These are phyloP conservation scores for Platyrinchus mystaceus DNA, from an alignment of 2,797 vertebrate genomes.

Conservation along the genomic window DNA sequence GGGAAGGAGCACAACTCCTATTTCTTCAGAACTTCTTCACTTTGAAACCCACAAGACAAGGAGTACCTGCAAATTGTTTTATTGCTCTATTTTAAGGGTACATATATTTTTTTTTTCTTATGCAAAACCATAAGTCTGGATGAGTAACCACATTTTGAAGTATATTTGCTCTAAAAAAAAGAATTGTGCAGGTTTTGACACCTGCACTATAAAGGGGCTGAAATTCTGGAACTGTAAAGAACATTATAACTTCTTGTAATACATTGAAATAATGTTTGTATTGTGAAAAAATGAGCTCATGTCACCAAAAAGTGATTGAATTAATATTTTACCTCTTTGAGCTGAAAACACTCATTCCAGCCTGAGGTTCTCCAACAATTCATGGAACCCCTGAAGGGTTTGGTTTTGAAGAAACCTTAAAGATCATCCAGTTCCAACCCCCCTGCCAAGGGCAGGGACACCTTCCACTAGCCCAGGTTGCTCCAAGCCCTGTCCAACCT, in stretches of 20 bases:
- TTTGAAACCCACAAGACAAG: not conserved
- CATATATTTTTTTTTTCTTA: not conserved
- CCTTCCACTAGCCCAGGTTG: not conserved
- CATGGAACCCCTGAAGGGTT: not conserved
- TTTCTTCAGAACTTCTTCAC: not conserved
- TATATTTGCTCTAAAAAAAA: not conserved
- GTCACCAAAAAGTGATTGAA: not conserved
- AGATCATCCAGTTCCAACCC: rapidly evolving
- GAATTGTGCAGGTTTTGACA: not conserved
- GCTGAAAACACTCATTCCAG: not conserved
- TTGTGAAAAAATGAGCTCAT: not conserved
- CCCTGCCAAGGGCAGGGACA: not conserved
- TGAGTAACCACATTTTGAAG: not conserved
- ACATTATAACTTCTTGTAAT: not conserved
- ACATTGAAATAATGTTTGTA: not conserved
- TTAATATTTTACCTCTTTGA: not conserved
- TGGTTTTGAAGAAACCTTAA: not conserved
- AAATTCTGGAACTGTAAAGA: not conserved
- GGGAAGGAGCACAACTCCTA: not conserved
- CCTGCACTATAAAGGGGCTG: not conserved
- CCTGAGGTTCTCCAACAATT: not conserved
- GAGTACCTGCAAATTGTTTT: not conserved
- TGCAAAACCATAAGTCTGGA: not conserved
- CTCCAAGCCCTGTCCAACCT: rapidly evolving
- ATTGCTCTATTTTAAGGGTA: not conserved